These are phyloP conservation scores for Rhinolophus sinicus DNA, from an alignment of 2,113 vertebrate genomes.

Conservation along the genomic window DNA sequence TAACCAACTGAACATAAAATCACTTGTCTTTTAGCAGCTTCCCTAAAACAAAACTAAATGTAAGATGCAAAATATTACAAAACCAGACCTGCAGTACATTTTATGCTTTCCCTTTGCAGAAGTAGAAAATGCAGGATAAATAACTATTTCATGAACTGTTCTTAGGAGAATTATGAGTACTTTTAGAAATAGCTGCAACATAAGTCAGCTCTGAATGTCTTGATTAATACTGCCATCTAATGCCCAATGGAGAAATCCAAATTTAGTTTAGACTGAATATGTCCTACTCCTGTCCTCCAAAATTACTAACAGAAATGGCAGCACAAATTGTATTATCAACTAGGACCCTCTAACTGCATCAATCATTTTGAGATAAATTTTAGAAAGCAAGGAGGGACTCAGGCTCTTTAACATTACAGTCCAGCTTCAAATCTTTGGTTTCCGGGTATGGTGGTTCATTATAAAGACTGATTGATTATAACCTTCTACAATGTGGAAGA, in stretches of 20 bases:
- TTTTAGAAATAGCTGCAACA: not conserved
- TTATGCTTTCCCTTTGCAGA: conserved; percentile 45
- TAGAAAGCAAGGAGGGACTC: not conserved
- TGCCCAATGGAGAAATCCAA: conserved; percentile 63
- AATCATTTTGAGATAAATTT: conserved; percentile 22
- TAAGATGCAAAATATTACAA: conserved; percentile 29
- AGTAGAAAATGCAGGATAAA: conserved; percentile 42
- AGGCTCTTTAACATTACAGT: not conserved
- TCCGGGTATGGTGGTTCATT: not conserved
- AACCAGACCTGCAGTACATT: not conserved
- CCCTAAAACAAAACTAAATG: conserved; percentile 30
- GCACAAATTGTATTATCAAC: not conserved
- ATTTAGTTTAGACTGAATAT: not conserved
- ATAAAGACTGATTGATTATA: not conserved
- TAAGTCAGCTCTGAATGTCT: conserved; percentile 26
- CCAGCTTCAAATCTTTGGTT: not conserved
- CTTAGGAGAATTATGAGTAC: not conserved
- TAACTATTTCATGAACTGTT: not conserved
- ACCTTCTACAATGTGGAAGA: not conserved
- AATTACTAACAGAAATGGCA: conserved; percentile 25
- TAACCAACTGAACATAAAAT: conserved; percentile 24
- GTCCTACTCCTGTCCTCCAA: conserved; percentile 11
- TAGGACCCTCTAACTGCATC: not conserved
- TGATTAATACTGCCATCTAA: conserved; percentile 85
- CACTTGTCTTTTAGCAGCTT: conserved; percentile 41